Base-by-base conservation (phyloP, 2,113 vertebrate genomes). In the Salvelinus alpinus region DNA sequence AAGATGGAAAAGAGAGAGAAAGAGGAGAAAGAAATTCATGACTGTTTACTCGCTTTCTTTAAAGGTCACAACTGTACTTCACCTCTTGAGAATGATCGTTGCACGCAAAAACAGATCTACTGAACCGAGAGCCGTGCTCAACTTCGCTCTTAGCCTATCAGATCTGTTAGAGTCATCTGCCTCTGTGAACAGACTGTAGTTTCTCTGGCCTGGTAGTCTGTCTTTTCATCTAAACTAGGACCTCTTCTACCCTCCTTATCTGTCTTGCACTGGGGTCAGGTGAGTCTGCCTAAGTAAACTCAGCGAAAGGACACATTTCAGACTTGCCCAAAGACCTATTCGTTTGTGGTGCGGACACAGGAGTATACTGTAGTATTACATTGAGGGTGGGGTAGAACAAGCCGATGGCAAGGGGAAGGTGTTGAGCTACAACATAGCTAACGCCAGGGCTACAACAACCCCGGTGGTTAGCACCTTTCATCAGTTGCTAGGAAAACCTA, bases 281-380 rank as follows among this genome's bases (percentile, higher is more conserved):
- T 76, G 76, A 76, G 72, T 80, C 14, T 27, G 59, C 70, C 71
- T 78, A 57, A 77, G 69, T 71, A 76, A 71, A 86, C 71, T 79
- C 73, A 78, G 78, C 83, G 77, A 84, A 78, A 71, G 74, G 70
- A 80, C 77, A 82, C 64, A 83, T 83, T 87, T 75, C 68, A 85
- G 76, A 84, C 69, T 79, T 81, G 85, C 84, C 86, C 12, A 29
- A 82, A 85, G 86, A 80, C 85, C 76, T 88, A 78, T 84, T 85
- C 80, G 74, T 80, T 84, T 84, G 84, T 74, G 77, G 82, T 86
- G 81, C 73, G 83, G 78, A 84, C 85, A 83, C 78, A 70, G 0
- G 29, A 60, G 84, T 67, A 68, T 85, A 8, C 34, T 8, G 34
- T 34, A 72, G 4, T 44, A 16, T 88, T 84, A 82, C 87, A 72